phyloP scores from a whole-genome alignment of 2,797 vertebrate genomes.

The Molothrus ater region DNA sequence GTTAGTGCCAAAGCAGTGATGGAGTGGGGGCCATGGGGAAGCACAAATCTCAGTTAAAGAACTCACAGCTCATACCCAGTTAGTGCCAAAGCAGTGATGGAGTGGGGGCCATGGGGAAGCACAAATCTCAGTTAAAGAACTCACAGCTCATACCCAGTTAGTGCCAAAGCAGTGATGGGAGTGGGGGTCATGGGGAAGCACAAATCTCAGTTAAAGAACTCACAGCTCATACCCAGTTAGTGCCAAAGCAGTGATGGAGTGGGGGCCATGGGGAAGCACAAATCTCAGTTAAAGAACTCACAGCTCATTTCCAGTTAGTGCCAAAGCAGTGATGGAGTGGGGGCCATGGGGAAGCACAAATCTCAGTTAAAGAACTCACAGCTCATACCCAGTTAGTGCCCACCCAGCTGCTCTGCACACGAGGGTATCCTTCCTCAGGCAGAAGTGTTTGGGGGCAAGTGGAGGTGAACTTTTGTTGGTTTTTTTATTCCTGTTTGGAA shows the following conservation, averaged over 20 bases:
- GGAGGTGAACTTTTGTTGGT: not conserved
- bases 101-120: too few species aligned
- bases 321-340: too few species aligned
- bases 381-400: not conserved
- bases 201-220: not conserved
- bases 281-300: not conserved
- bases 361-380: not conserved
- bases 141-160: too few species aligned
- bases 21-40: too few species aligned
- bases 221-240: not conserved
- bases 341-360: too few species aligned
- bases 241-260: too few species aligned
- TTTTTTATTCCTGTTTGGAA: not conserved
- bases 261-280: too few species aligned
- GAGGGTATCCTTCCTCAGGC: not conserved
- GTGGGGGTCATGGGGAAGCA: too few species aligned
- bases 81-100: too few species aligned
- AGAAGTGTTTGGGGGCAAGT: not conserved
- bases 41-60: not conserved
- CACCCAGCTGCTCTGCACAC: not conserved
- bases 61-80: not conserved
- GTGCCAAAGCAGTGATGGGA: too few species aligned
- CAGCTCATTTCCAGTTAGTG: not conserved
- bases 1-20: not conserved
- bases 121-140: too few species aligned